Conservation (phyloP, 2,797 vertebrate genomes). For the Anguilla megastoma region DNA sequence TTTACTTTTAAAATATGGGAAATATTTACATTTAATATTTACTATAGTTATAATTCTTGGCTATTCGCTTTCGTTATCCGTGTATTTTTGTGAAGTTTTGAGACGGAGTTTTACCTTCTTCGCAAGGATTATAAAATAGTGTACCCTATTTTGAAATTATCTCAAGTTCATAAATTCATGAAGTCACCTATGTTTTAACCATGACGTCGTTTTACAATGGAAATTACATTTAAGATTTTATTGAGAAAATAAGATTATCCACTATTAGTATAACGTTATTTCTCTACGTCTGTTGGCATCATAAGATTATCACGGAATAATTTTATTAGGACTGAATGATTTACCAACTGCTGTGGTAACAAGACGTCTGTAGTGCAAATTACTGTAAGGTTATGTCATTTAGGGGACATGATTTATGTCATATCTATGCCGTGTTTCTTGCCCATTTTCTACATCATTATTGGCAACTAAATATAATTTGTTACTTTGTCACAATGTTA, state of each 20-base stretch:
- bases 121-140: background rate
- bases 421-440: constrained; percentile 32
- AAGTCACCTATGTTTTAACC: background rate
- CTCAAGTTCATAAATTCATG: background rate
- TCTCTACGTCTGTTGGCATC: constrained; percentile 41
- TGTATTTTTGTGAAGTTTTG: background rate
- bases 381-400: constrained; percentile 55
- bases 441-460: constrained; percentile 14
- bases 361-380: constrained; percentile 52
- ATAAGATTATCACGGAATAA: constrained; percentile 50
- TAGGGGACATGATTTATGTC: constrained; percentile 39
- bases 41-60: background rate
- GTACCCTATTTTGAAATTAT: background rate
- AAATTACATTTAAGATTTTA: constrained; percentile 2
- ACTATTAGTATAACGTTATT: constrained; percentile 41
- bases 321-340: constrained; percentile 50
- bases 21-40: background rate
- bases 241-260: constrained; percentile 48
- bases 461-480: constrained; percentile 15
- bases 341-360: constrained; percentile 52
- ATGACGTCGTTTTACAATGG: constrained; percentile 10
- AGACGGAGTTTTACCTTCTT: background rate
- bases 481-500: background rate
- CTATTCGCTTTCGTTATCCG: background rate
- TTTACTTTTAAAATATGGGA: background rate